Base-by-base conservation (phyloP, 2,797 vertebrate species). In the Meda fulgida region DNA sequence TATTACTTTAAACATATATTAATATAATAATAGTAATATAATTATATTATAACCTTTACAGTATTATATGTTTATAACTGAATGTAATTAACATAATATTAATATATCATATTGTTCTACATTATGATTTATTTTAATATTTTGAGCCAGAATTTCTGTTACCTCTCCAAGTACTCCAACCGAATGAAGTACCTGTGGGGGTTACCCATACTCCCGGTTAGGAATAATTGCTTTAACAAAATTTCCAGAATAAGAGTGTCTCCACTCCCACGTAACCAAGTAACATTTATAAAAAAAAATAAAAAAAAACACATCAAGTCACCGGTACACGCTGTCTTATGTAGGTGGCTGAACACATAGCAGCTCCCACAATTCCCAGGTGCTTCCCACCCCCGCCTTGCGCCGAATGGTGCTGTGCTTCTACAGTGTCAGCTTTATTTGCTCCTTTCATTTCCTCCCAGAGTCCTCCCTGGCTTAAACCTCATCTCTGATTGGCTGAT, bases 391-490 rank as follows among this genome's bases (percentile, higher is more conserved):
- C 48, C 63, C 82, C 84, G 75, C 79, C 66, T 69, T 51, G n/a
- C 3, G 8, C 29, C 3, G 48, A 55, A 36, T 36, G 67, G 73
- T 80, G 60, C 83, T 75, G 84, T 66, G 38, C 69, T 84, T 76
- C 70, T 89, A 89, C 88, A 72, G 77, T 46, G 60, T 90, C 90
- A 88, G 89, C 90, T 85, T 84, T 88, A 85, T 84, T 31, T 51
- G 66, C 71, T 40, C 77, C 77, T 87, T 86, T 84, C 81, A 87
- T 90, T 91, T 90, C 87, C 88, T 87, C 71, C 73, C 65, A 85
- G 55, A 40, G 85, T 83, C 79, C 84, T 80, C 31, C 55, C 53
- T 75, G 79, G 48, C 78, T 84, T 80, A 78, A 86, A 87, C 31
- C 84, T 80, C 83, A 77, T 80, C 65, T 77, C 77, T 86, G 87